Evolutionary conservation across 2,888 invertebrate genomes (phyloP).

Genomic region (Caprella mutica): DNA sequence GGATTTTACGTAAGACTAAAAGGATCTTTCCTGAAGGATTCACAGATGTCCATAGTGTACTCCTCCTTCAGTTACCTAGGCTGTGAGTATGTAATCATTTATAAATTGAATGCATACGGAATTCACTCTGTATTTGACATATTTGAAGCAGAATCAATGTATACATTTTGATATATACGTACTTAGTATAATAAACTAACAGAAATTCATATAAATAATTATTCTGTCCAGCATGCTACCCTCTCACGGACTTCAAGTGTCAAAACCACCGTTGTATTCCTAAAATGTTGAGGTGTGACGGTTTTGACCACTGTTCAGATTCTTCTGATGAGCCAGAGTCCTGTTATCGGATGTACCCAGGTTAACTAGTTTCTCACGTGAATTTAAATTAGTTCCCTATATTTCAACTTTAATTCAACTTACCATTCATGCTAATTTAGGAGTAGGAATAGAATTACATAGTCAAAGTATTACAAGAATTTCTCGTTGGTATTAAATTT

Average conservation of each 20-base stretch:
- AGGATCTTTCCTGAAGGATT: constrained; percentile 52
- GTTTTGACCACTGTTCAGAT: constrained; percentile 65
- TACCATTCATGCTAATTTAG: not conserved
- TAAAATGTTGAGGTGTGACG: constrained; percentile 56
- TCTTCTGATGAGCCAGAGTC: constrained; percentile 55
- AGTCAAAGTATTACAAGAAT: no score
- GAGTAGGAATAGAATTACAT: no score
- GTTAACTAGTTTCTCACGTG: no score
- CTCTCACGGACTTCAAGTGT: constrained; percentile 57
- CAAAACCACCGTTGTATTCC: constrained; percentile 60
- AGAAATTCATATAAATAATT: constrained; percentile 9
- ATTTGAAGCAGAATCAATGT: constrained; percentile 10
- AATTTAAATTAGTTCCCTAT: not conserved
- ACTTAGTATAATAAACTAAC: not conserved
- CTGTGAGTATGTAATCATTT: constrained; percentile 38
- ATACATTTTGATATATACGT: constrained; percentile 13
- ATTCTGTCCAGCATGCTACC: constrained; percentile 51
- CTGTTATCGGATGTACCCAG: constrained; percentile 50
- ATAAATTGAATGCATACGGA: not conserved
- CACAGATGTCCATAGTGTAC: constrained; percentile 56
- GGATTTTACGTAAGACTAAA: constrained; percentile 59
- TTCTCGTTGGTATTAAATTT: no score
- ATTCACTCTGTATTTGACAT: constrained; percentile 6
- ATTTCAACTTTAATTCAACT: not conserved
- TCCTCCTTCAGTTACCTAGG: constrained; percentile 59